Evolutionary conservation across 2,113 vertebrate species (phyloP).

Genomic region (Oplegnathus fasciatus): DNA sequence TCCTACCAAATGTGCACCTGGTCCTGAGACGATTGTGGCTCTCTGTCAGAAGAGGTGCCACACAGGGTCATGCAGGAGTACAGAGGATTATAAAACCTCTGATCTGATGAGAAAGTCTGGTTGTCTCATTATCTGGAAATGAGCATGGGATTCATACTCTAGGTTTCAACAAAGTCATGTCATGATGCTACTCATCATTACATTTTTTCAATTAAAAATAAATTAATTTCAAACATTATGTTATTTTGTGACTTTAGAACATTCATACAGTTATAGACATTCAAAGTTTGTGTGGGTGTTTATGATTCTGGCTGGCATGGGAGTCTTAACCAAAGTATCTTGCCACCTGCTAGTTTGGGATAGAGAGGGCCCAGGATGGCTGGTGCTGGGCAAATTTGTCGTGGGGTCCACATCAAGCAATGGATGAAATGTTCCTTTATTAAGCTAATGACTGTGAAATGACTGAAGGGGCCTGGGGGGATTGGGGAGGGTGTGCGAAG

Average conservation of each 20-base stretch:
- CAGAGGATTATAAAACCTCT: slow-evolving; percentile 6
- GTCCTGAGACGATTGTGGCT: neutral
- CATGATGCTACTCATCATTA: neutral
- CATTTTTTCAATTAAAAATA: neutral
- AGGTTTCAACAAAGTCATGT: neutral
- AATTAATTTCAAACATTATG: neutral
- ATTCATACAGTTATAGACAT: neutral
- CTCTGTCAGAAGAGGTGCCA: neutral
- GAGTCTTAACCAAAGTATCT: neutral
- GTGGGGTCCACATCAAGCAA: slow-evolving; percentile 43
- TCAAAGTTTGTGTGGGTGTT: neutral
- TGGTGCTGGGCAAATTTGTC: slow-evolving; percentile 62
- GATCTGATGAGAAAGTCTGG: neutral
- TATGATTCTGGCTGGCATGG: neutral
- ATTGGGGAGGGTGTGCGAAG: neutral
- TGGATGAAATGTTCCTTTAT: slow-evolving; percentile 66
- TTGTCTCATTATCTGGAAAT: neutral
- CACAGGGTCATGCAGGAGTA: neutral
- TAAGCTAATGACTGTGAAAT: slow-evolving; percentile 76
- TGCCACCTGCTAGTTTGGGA: slow-evolving; percentile 24
- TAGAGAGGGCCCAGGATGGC: neutral
- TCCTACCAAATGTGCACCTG: slow-evolving; percentile 1
- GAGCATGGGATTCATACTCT: neutral
- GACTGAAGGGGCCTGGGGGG: slow-evolving; percentile 42
- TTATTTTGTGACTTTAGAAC: neutral